Percentiles rank a stretch among this genome's conserved stretches.
phyloP scores from a whole-genome alignment of 1,140 invertebrate genomes.

The Cataglyphis hispanica region DNA sequence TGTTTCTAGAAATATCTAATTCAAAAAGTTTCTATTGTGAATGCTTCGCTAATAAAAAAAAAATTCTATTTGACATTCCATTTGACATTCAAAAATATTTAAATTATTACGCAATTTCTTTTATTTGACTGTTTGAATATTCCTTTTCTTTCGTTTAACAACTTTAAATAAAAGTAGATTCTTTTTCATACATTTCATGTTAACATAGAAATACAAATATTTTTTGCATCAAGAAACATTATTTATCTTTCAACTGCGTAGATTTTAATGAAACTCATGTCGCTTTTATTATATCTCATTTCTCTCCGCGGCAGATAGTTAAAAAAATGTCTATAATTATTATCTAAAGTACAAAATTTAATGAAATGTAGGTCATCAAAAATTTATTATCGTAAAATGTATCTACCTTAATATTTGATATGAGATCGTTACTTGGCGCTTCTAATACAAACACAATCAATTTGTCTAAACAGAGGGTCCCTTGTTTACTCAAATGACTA shows the following conservation, averaged over 20 bases:
- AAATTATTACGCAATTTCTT: neutral
- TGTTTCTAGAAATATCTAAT: constrained; percentile 32
- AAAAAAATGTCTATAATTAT: neutral
- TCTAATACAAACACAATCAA: constrained; percentile 13
- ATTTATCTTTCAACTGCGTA: constrained; percentile 14
- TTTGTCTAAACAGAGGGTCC: neutral
- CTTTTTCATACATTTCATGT: neutral
- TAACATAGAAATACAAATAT: neutral
- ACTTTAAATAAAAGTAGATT: neutral
- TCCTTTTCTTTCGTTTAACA: neutral
- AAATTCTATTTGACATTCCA: constrained; percentile 4
- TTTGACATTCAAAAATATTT: neutral
- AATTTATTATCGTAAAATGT: neutral
- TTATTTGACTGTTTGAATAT: neutral
- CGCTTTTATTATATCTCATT: neutral
- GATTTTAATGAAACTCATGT: constrained; percentile 29
- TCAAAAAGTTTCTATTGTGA: constrained; percentile 13
- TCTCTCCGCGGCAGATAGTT: neutral
- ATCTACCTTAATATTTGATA: neutral
- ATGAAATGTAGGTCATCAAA: neutral
- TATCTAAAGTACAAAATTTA: neutral
- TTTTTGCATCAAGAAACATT: constrained; percentile 2
- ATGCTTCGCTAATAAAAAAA: neutral
- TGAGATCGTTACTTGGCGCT: neutral
- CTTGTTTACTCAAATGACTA: neutral